Conservation (phyloP, 2,888 invertebrate species). For the Dysmachus trigonus region DNA sequence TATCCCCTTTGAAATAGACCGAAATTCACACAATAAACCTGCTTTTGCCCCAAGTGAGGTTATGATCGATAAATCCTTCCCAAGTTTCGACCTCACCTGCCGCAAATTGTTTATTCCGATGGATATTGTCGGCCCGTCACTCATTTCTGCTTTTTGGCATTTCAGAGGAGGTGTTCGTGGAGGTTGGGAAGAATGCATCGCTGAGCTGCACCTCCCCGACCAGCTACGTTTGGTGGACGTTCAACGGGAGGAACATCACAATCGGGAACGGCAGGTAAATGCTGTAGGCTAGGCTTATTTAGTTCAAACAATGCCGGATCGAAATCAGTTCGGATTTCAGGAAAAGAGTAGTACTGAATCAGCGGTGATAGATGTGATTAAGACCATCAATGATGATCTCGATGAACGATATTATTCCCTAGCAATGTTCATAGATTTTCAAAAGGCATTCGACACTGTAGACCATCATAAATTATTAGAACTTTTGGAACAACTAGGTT, state of each 20-base stretch:
- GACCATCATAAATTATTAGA: too few relatives aligned
- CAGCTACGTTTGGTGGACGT: constrained; percentile 70
- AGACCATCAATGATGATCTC: too few relatives aligned
- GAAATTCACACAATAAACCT: constrained; percentile 34
- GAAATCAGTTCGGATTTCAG: too few relatives aligned
- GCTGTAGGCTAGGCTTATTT: background rate
- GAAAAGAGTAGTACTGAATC: too few relatives aligned
- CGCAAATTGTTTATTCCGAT: constrained; percentile 32
- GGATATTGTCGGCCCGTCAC: background rate
- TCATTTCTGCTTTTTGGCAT: constrained; percentile 4
- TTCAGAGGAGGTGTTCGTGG: constrained; percentile 48
- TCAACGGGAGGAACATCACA: constrained; percentile 68
- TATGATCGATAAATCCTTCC: constrained; percentile 45
- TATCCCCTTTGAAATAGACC: background rate
- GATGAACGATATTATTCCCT: too few relatives aligned
- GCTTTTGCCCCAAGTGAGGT: constrained; percentile 38
- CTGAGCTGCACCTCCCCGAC: constrained; percentile 68
- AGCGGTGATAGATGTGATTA: too few relatives aligned
- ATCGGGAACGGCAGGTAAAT: constrained; percentile 65
- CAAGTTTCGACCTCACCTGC: constrained; percentile 2
- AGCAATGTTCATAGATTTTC: too few relatives aligned
- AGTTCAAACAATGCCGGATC: background rate
- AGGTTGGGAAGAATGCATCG: constrained; percentile 66
- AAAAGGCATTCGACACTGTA: too few relatives aligned
- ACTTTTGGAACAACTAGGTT: too few relatives aligned